Evolutionary conservation across 2,113 vertebrate species (phyloP), one percentile per base, ranked within the genome.

Genomic region (Rafetus swinhoei): DNA sequence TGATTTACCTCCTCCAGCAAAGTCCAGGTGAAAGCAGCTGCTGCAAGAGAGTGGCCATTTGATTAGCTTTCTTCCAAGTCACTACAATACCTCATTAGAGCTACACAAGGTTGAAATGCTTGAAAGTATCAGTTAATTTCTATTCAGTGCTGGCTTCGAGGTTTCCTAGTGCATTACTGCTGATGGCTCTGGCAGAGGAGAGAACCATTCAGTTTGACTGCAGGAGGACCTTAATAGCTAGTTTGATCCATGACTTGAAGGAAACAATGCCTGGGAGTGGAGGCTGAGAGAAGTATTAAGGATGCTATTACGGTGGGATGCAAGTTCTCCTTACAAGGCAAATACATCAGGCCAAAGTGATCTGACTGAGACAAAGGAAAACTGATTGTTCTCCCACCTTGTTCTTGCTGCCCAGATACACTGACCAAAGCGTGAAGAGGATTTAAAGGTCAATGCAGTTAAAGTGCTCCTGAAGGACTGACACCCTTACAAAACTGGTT

Each of bases 341-440:
- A 10, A 18, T 1, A 0, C 29, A 15, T 3, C 0, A 0, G 19
- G 11, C 2, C 3, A 5, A 79, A 29, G 0, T 16, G 45, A 19
- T 54, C 50, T 57, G 65, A 72, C n/a, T 0, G 1, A 53, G 35
- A 0, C 81, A 35, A 77, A 19, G 0, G 52, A 60, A 89, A 45
- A 72, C 18, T 12, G 56, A 83, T 25, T 52, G 3, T 16, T 16
- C 18, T 5, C 25, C 25, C 76, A 16, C 25, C 14, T 53, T 50
- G 76, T 79, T 29, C 50, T 29, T 55, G 65, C 32, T 72, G n/a
- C 65, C 65, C n/a, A 35, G 16, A 35, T 35, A 21, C 19, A 18
- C 65, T 35, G 65, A 35, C 19, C 65, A 72, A 69, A 69, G 24
- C 14, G 39, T 50, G 74, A 25, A 50, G 35, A 24, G 35, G 35